A percentile compares a stretch with the other conserved stretches of the same genome.
Evolutionary conservation across 2,888 invertebrate species (phyloP).

Genomic region (Amorpha juglandis): DNA sequence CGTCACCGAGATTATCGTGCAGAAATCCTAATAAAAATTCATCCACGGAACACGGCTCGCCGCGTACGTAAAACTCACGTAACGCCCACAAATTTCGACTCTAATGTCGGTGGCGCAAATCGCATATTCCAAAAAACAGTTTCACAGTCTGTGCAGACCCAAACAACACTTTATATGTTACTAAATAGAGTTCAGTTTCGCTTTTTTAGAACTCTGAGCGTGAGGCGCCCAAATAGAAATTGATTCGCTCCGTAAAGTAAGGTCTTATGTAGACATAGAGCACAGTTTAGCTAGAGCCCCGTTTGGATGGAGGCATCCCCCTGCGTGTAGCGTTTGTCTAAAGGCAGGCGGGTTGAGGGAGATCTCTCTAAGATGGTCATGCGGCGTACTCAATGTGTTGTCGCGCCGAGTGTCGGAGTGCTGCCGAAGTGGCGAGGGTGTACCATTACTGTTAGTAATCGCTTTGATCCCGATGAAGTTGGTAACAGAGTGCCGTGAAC

Average conservation of each 20-base stretch:
- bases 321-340: conserved; percentile 40
- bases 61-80: conserved; percentile 31
- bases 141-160: conserved; percentile 53
- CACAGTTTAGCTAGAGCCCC: conserved; percentile 43
- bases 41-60: conserved; percentile 28
- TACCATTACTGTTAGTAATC: conserved; percentile 78
- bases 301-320: conserved; percentile 53
- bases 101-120: conserved; percentile 70
- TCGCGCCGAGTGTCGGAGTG: conserved; percentile 53
- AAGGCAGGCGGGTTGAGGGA: conserved; percentile 43
- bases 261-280: conserved; percentile 57
- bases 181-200: conserved; percentile 44
- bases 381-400: conserved; percentile 59
- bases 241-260: conserved; percentile 73
- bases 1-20: conserved; percentile 39
- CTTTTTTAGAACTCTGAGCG: conserved; percentile 51
- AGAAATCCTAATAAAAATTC: conserved; percentile 45
- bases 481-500: conserved; percentile 67
- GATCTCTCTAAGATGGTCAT: conserved; percentile 53
- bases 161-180: conserved; percentile 65
- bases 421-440: conserved; percentile 70
- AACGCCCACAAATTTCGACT: conserved; percentile 53
- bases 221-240: conserved; percentile 71
- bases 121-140: conserved; percentile 78
- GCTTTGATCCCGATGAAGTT: conserved; percentile 79